Conservation (phyloP, 2,113 vertebrate genomes). For the Rhadina sibilatrix region DNA sequence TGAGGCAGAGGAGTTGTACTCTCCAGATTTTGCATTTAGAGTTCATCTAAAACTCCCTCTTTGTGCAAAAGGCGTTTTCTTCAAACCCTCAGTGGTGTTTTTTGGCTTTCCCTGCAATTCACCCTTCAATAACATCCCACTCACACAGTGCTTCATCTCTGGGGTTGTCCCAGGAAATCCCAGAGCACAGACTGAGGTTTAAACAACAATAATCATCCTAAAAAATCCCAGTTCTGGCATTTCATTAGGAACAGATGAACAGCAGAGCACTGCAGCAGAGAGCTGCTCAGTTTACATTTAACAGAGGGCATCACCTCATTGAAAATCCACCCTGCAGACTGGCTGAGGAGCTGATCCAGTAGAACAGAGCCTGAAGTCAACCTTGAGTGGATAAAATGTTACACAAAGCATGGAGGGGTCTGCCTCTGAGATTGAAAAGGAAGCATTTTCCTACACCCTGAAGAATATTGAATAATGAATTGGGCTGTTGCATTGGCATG, state of each 20-base stretch:
- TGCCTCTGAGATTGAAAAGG: background rate
- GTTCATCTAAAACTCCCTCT: background rate
- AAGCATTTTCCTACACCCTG: background rate
- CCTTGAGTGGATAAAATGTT: background rate
- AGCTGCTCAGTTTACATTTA: background rate
- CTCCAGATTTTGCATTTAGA: background rate
- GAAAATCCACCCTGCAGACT: background rate
- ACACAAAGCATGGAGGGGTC: background rate
- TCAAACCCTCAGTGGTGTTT: background rate
- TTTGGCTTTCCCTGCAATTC: background rate
- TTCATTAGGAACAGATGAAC: background rate
- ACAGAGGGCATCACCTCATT: background rate
- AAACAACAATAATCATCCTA: background rate
- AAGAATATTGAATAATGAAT: background rate
- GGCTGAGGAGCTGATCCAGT: background rate
- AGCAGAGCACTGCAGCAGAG: background rate
- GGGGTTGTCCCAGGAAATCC: background rate
- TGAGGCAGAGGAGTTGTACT: slow-evolving; percentile 8
- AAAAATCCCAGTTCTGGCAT: background rate
- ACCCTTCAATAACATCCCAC: background rate
- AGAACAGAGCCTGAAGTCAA: background rate
- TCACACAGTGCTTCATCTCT: background rate
- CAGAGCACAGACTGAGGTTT: background rate
- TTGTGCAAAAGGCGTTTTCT: background rate
- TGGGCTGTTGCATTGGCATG: background rate